These are phyloP conservation scores for Eilema griseolum DNA, from an alignment of 2,888 invertebrate species.

Conservation along the genomic window DNA sequence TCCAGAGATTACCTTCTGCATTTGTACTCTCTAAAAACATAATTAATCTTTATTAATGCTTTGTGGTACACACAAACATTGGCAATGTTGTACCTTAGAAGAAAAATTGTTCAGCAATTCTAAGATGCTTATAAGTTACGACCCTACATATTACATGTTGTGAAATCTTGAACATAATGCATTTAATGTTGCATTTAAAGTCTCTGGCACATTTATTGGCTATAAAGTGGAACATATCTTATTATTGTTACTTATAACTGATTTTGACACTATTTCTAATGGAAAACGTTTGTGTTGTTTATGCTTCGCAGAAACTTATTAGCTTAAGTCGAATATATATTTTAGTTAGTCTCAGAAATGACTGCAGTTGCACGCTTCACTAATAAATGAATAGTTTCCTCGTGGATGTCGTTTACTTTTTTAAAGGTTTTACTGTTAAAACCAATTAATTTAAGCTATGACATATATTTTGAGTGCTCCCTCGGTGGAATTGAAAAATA, in stretches of 20 bases:
- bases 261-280: slow-evolving; percentile 17
- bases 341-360: background rate
- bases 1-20: background rate
- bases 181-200: slow-evolving; percentile 4
- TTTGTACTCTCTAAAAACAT: too few relatives aligned
- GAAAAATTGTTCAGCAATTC: slow-evolving; percentile 16
- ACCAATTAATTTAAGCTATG: background rate
- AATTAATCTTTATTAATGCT: background rate
- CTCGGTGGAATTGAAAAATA: background rate
- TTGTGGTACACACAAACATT: background rate
- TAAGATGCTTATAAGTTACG: slow-evolving; percentile 17
- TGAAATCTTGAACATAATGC: slow-evolving; percentile 18
- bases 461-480: background rate
- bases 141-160: slow-evolving; percentile 17
- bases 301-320: slow-evolving; percentile 10
- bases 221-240: slow-evolving; percentile 9
- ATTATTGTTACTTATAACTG: slow-evolving; percentile 12
- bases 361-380: background rate
- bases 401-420: background rate
- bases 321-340: slow-evolving; percentile 1
- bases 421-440: slow-evolving; percentile 4
- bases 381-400: background rate
- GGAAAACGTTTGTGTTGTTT: background rate
- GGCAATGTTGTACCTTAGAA: slow-evolving; percentile 5
- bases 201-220: slow-evolving; percentile 11